Percentiles rank a stretch among this genome's conserved stretches.
Conservation (phyloP, 1,140 invertebrate genomes). For the Drosophila lacteicornis region DNA sequence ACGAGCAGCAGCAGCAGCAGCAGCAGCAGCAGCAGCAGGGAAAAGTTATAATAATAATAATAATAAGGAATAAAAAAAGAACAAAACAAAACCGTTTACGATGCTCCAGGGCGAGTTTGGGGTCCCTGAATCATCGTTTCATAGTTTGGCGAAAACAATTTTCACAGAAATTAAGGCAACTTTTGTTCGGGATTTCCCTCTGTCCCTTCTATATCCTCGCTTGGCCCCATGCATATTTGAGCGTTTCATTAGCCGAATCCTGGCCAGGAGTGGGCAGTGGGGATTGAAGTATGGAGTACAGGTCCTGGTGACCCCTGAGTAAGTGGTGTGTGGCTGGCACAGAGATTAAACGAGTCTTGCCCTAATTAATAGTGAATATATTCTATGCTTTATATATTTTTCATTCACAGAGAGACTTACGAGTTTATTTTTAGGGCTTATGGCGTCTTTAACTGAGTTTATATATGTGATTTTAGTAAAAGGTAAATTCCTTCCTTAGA, state of each 20-base stretch:
- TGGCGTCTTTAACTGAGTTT: not conserved
- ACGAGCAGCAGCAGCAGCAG: conserved; percentile 22
- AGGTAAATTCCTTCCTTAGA: no score
- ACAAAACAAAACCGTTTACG: conserved; percentile 35
- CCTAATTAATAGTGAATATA: conserved; percentile 15
- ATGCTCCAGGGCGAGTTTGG: conserved; percentile 21
- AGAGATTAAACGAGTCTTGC: conserved; percentile 19
- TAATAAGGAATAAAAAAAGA: conserved; percentile 31
- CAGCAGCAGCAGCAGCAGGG: conserved; percentile 18
- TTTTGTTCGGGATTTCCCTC: conserved; percentile 6
- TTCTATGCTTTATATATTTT: not conserved
- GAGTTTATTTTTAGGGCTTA: no score
- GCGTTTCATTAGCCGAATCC: conserved; percentile 38
- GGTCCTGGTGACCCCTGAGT: not conserved
- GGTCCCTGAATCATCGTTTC: conserved; percentile 31
- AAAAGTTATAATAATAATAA: conserved; percentile 59
- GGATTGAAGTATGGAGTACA: not conserved
- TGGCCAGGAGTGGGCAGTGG: not conserved
- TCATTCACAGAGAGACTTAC: no score
- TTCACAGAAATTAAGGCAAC: conserved; percentile 46
- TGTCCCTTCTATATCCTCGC: not conserved
- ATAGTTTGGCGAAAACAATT: conserved; percentile 52
- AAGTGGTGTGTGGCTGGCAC: not conserved
- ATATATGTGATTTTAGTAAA: not conserved
- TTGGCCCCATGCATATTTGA: conserved; percentile 40